Evolutionary conservation across 2,797 vertebrate species (phyloP).

Genomic region (Chelonia mydas): DNA sequence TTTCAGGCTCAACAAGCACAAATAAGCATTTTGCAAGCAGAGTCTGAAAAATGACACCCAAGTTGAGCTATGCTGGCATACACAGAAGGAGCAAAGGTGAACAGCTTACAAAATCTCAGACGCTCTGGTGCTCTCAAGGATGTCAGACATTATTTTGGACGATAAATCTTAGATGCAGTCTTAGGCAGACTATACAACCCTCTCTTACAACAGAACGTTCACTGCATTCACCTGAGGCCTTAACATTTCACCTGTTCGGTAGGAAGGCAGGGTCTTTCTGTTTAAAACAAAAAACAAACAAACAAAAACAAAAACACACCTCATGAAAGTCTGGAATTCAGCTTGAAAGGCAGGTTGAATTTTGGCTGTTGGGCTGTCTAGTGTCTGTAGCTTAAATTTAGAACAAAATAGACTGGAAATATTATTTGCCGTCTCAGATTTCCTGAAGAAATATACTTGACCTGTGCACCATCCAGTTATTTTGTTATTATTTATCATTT

Average conservation of each 20-base stretch:
- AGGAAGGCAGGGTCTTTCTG: not conserved
- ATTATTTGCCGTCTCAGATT: not conserved
- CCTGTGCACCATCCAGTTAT: not conserved
- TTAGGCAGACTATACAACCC: not conserved
- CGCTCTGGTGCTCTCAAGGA: not conserved
- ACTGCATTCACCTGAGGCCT: not conserved
- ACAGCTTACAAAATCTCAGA: not conserved
- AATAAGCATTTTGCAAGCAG: not conserved
- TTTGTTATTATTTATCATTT: fast-evolving
- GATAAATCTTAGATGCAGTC: not conserved
- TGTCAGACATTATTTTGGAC: not conserved
- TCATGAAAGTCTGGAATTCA: not conserved
- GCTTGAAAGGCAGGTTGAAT: not conserved
- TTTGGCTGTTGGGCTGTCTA: not conserved
- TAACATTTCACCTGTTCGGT: not conserved
- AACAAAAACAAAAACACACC: not conserved
- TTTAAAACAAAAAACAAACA: not conserved
- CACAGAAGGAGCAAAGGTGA: not conserved
- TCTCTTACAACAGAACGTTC: not conserved
- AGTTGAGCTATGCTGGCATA: fast-evolving
- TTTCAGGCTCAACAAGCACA: not conserved
- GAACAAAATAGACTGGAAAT: not conserved
- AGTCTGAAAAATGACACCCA: not conserved
- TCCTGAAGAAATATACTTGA: not conserved
- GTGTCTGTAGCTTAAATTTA: not conserved